Base-by-base conservation (phyloP, 2,888 invertebrate species). In the Eulithis testata region DNA sequence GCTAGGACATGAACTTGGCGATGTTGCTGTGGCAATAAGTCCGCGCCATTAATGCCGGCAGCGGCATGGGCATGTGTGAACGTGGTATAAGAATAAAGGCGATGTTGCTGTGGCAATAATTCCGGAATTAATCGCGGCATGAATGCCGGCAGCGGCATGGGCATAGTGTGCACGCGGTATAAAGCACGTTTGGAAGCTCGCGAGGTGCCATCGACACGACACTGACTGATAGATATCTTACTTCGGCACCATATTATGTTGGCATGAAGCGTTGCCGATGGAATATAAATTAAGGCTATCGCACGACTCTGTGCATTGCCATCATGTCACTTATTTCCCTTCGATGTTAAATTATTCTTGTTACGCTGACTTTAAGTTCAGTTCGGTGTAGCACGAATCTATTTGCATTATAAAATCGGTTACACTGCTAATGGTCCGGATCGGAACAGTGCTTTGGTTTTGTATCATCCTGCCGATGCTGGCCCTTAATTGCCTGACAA, bases 221-320 rank as follows among this genome's bases (percentile, higher is more conserved):
- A 49, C 21, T 81, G 78, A 76, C 76, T 80, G 81, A 83, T 82
- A 79, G 80, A 82, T 83, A 82, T 84, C 80, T 81, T 74, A 76
- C 79, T 80, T 78, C 81, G 82, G 80, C 76, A 74, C 82, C 82
- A 79, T 84, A 81, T 81, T 40, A 51, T 60, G 81, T 77, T 76
- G 75, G 76, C 72, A 69, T 74, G 72, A 73, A 73, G 71, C 71
- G 80, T 71, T 76, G 81, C 78, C 76, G 76, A 72, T 76, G 86
- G 88, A 86, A 88, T 88, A 85, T 84, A 80, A 88, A 87, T 52
- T 80, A 85, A 76, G 76, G 77, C 76, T 80, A 77, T 14, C 55
- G 21, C 54, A 54, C 43, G 54, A 54, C 27, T 43, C 21, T 5
- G 14, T 14, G 14, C 60, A 45, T 53, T 53, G 45, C 52, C 11